A percentile compares a stretch with the other conserved stretches of the same genome.
Conservation (phyloP, 2,888 invertebrate genomes). For the Caenorhabditis sp. region DNA sequence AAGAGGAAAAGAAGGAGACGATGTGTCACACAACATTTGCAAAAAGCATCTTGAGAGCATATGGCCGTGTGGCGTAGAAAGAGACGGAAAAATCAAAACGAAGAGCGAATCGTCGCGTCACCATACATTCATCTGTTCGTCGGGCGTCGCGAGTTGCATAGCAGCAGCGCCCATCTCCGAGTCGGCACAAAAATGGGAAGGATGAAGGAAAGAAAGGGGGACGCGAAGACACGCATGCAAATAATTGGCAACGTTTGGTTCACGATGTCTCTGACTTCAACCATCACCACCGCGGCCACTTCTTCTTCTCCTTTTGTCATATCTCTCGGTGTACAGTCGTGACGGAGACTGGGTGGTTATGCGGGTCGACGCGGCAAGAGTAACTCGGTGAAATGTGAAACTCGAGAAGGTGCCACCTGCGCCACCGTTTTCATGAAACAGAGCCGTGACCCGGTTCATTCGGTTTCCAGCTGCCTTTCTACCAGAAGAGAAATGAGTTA, state of each 20-base stretch:
- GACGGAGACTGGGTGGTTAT: not conserved
- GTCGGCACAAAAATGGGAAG: conserved; percentile 8
- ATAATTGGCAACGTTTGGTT: conserved; percentile 37
- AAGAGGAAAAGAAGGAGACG: not conserved
- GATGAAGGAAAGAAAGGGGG: conserved; percentile 1
- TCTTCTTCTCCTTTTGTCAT: no score
- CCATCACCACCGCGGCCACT: no score
- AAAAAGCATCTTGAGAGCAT: conserved; percentile 61
- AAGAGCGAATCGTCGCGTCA: conserved; percentile 23
- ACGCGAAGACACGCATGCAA: conserved; percentile 11
- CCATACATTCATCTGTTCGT: conserved; percentile 4
- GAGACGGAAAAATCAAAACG: conserved; percentile 25
- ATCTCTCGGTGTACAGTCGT: conserved; percentile 17
- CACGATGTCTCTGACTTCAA: not conserved
- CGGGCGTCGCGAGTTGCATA: conserved; percentile 18
- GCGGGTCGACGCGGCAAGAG: not conserved
- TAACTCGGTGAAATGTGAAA: not conserved
- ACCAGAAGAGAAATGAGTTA: not conserved
- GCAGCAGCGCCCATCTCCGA: not conserved
- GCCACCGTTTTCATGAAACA: not conserved
- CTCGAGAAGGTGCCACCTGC: conserved; percentile 1
- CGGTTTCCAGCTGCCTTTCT: not conserved
- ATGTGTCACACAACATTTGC: conserved; percentile 29
- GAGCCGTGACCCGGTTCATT: not conserved
- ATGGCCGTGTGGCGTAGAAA: conserved; percentile 26